These are phyloP conservation scores for Acanthosepion lycidas DNA, from an alignment of 2,888 invertebrate species.

Conservation along the genomic window DNA sequence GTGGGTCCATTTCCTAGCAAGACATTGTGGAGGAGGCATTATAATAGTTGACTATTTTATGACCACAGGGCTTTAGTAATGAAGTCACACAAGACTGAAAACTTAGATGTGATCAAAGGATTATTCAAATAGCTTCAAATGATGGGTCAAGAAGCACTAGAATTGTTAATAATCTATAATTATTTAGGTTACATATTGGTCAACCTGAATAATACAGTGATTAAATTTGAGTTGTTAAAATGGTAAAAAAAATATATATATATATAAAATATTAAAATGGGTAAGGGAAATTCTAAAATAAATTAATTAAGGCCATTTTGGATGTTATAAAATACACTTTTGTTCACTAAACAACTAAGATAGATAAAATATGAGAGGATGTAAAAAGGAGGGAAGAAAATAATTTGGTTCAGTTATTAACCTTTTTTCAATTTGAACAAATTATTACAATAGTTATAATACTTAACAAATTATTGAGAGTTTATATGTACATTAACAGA, in stretches of 20 bases:
- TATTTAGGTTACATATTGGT: not conserved
- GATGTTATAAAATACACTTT: constrained; percentile 10
- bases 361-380: not conserved
- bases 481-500: no score
- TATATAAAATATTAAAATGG: not conserved
- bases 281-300: not conserved
- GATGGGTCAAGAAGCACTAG: not conserved
- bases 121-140: not conserved
- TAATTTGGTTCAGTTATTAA: not conserved
- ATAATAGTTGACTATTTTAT: constrained; percentile 33
- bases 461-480: no score
- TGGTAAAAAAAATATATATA: not conserved
- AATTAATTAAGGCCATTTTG: not conserved
- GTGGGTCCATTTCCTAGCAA: not conserved
- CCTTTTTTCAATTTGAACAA: not conserved
- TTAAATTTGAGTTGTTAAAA: not conserved
- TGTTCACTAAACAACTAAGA: not conserved
- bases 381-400: not conserved
- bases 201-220: not conserved
- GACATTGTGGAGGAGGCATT: constrained; percentile 12
- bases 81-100: constrained; percentile 16
- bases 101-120: not conserved
- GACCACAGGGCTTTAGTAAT: not conserved
- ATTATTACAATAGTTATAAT: not conserved
- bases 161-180: not conserved